Conservation (phyloP, 2,888 invertebrate species). For the Netelia fuscicornis region DNA sequence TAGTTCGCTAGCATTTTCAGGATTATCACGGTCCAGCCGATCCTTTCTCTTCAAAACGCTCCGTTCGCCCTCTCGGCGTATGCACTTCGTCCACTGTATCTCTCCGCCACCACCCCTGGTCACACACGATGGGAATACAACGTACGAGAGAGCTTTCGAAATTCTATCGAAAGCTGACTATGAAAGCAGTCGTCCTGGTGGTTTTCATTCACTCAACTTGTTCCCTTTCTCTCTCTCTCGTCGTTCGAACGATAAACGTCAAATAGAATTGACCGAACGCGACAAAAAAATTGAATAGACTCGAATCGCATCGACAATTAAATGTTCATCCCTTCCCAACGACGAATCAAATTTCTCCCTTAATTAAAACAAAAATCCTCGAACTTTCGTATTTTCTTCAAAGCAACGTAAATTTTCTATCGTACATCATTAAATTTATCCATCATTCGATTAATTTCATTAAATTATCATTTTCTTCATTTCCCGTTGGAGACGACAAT, state of each 20-base stretch:
- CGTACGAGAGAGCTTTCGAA: slow-evolving; percentile 26
- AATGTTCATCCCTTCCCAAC: too few species aligned
- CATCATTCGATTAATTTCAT: not conserved
- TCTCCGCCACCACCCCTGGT: not conserved
- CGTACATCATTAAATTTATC: not conserved
- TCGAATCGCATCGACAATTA: too few species aligned
- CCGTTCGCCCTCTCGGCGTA: not conserved
- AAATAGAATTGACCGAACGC: not conserved
- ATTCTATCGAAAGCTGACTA: slow-evolving; percentile 6
- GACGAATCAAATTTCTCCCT: too few species aligned
- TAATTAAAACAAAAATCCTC: not conserved
- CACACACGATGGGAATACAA: not conserved
- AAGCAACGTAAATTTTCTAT: not conserved
- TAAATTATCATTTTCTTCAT: not conserved
- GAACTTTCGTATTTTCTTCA: not conserved
- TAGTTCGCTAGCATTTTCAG: slow-evolving; percentile 34
- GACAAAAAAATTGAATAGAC: too few species aligned
- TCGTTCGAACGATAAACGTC: not conserved
- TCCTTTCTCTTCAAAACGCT: not conserved
- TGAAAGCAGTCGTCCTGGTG: not conserved
- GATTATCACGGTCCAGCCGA: slow-evolving; percentile 37
- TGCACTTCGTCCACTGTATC: slow-evolving; percentile 1
- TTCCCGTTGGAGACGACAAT: not conserved
- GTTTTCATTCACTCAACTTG: not conserved
- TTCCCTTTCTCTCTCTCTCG: not conserved